Evolutionary conservation across 2,113 vertebrate species (phyloP), one percentile per base, ranked within the genome.

Genomic region (Gallinago undulata): DNA sequence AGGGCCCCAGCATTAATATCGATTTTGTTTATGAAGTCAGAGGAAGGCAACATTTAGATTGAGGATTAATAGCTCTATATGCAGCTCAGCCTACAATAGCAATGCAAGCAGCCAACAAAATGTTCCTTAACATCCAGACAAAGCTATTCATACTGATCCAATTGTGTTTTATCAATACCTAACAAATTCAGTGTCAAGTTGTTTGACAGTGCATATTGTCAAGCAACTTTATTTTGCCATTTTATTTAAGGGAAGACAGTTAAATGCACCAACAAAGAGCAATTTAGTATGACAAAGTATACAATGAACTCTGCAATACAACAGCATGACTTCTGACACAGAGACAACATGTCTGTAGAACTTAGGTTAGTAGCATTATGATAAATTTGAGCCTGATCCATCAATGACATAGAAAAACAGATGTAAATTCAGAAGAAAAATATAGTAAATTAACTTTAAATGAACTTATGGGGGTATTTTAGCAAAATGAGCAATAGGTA

Each of bases 181-280:
- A 19, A 82, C 28, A 83, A 82, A 85, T 64, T 48, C 50, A 74
- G n/a, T 55, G 35, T 48, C 79, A 70, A 64, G 35, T 35, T 77
- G 67, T 30, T 59, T 57, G 56, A 45, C 30, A 67, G 41, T 31
- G 28, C 35, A 13, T 31, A 22, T 14, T 66, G 48, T 69, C 66
- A 91, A 75, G 59, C 50, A 67, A 67, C 37, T 89, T 53, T 19
- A 64, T 74, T 81, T 89, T 82, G 73, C 50, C 62, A 69, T 23
- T 80, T 93, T 51, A 47, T 67, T 82, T 63, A 64, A 95, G 87
- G 88, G 96, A 95, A 63, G 89, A 96, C 86, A 95, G 89, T 50
- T 95, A 96, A 93, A 94, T 89, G 69, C 87, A 95, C 95, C 17
- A 51, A 89, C 53, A 82, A 79, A 84, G 57, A 93, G 55, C 16